Conservation (phyloP, 2,797 vertebrate genomes). For the Chelon auratus region DNA sequence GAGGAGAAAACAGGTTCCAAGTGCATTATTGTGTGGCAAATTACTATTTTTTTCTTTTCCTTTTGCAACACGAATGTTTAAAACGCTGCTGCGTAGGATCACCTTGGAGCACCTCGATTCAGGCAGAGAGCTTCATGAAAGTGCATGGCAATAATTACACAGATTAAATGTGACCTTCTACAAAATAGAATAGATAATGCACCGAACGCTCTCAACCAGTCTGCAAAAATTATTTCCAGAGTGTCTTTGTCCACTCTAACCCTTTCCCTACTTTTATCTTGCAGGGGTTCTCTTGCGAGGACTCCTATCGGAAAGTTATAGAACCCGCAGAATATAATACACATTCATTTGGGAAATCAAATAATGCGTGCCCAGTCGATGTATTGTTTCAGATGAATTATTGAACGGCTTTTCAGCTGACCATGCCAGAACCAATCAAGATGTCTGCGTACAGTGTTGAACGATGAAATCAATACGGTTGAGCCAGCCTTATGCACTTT, state of each 20-base stretch:
- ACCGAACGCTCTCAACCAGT: conserved; percentile 8
- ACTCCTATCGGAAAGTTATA: conserved; percentile 3
- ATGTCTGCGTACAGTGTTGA: conserved; percentile 20
- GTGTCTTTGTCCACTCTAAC: conserved; percentile 6
- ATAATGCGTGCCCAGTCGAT: background rate
- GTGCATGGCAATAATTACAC: conserved; percentile 71
- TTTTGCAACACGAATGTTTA: conserved; percentile 29
- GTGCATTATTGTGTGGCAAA: conserved; percentile 20
- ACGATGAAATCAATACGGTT: conserved; percentile 32
- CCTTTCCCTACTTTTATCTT: background rate
- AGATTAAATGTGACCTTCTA: conserved; percentile 79
- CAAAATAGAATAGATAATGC: conserved; percentile 41
- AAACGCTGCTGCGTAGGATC: conserved; percentile 50
- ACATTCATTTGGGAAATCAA: conserved; percentile 8
- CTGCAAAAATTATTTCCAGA: conserved; percentile 19
- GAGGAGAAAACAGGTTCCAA: conserved; percentile 33
- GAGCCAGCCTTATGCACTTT: conserved; percentile 8
- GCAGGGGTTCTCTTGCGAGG: background rate
- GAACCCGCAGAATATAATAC: background rate
- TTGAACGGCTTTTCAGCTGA: conserved; percentile 8
- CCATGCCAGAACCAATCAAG: background rate
- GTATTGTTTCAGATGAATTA: conserved; percentile 13
- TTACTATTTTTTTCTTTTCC: conserved; percentile 20
- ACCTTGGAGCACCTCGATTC: conserved; percentile 41
- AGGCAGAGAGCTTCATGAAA: conserved; percentile 51